A percentile compares a stretch with the other conserved stretches of the same genome.
phyloP scores from a whole-genome alignment of 2,888 invertebrate species.

The Euzophera pinguis region DNA sequence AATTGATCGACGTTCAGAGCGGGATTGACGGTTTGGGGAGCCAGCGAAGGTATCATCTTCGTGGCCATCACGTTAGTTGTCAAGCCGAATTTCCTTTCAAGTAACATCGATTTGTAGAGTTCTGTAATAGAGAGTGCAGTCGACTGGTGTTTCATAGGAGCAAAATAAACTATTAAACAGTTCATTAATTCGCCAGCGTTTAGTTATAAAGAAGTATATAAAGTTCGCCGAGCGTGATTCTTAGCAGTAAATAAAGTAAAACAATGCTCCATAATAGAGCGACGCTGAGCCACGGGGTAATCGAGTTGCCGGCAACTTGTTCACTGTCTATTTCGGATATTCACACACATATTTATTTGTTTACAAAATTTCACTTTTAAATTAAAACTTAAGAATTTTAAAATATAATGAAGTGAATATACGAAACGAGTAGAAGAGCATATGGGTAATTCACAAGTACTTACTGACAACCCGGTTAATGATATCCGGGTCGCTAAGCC shows the following conservation, averaged over 20 bases:
- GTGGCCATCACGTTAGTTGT: slow-evolving; percentile 95
- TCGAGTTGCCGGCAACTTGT: slow-evolving; percentile 6
- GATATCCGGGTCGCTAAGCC: slow-evolving; percentile 93
- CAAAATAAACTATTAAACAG: neutral
- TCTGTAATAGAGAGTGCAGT: slow-evolving; percentile 78
- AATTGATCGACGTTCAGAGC: slow-evolving; percentile 60
- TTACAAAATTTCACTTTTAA: neutral
- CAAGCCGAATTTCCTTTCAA: slow-evolving; percentile 94
- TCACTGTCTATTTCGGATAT: neutral
- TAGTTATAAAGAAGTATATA: slow-evolving; percentile 6
- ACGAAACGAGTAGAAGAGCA: neutral
- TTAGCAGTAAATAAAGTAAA: neutral
- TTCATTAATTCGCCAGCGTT: slow-evolving; percentile 15
- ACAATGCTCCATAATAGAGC: slow-evolving; percentile 1
- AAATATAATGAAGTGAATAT: neutral
- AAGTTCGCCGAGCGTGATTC: slow-evolving; percentile 13
- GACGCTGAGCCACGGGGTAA: slow-evolving; percentile 1
- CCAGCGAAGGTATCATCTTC: slow-evolving; percentile 93
- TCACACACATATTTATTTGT: neutral
- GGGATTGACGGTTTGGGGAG: slow-evolving; percentile 96
- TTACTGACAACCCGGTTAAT: slow-evolving; percentile 95
- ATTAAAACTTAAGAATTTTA: too few species aligned
- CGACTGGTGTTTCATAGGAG: slow-evolving; percentile 1
- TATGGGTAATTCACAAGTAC: slow-evolving; percentile 63
- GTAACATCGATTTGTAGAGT: slow-evolving; percentile 94